Conservation (phyloP, 1,140 invertebrate genomes). For the Drosophila navojoa region DNA sequence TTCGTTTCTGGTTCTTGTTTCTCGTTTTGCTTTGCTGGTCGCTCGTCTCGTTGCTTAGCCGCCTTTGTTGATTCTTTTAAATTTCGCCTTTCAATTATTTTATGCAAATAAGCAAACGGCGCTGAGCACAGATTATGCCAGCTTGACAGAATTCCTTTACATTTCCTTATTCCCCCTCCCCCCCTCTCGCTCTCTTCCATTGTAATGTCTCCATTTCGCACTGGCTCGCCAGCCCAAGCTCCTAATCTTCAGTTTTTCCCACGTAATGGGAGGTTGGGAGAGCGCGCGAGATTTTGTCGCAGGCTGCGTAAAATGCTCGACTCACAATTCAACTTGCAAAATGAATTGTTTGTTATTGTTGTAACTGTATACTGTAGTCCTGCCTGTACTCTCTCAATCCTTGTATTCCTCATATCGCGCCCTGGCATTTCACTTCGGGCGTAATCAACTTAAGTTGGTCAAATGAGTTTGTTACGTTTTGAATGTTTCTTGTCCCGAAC, state of each 20-base stretch:
- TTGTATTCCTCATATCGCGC: not conserved
- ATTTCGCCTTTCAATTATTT: conserved; percentile 83
- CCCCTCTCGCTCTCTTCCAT: not conserved
- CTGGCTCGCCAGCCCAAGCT: not conserved
- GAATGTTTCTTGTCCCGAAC: conserved; percentile 48
- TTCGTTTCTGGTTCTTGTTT: conserved; percentile 21
- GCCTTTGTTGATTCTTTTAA: conserved; percentile 80
- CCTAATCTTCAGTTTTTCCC: conserved; percentile 11
- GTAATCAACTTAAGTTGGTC: conserved; percentile 80
- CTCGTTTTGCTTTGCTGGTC: conserved; percentile 12
- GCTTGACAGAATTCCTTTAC: conserved; percentile 69
- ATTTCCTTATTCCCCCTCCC: not conserved
- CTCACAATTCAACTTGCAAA: conserved; percentile 56
- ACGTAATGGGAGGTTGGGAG: not conserved
- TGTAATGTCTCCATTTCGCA: conserved; percentile 13
- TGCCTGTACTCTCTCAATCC: not conserved
- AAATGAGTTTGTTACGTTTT: conserved; percentile 72
- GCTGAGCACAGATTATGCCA: conserved; percentile 77
- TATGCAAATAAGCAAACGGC: conserved; percentile 77
- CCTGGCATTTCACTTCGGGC: conserved; percentile 18
- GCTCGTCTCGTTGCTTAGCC: conserved; percentile 33
- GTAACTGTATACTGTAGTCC: conserved; percentile 37
- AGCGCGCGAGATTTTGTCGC: conserved; percentile 2
- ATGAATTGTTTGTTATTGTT: conserved; percentile 78
- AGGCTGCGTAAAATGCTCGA: conserved; percentile 52